Conservation (phyloP, 2,888 invertebrate genomes). For the Eristalis pertinax region DNA sequence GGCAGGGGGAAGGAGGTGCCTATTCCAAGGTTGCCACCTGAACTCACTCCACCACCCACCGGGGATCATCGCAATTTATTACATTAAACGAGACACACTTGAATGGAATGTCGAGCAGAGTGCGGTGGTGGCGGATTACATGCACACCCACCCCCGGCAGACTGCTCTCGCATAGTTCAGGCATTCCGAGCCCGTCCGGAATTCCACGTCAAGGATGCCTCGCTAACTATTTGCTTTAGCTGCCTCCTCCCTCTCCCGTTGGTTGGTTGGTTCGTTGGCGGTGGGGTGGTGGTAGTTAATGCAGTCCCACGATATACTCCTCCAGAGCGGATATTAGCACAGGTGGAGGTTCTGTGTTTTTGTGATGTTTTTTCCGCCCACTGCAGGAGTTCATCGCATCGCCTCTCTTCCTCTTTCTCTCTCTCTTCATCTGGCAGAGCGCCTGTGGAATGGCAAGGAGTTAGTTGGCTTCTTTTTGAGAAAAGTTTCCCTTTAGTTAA, state of each 20-base stretch:
- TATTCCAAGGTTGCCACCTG: slow-evolving; percentile 25
- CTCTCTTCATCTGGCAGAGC: slow-evolving; percentile 30
- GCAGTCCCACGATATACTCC: slow-evolving; percentile 60
- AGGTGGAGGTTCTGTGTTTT: slow-evolving; percentile 63
- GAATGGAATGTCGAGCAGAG: slow-evolving; percentile 45
- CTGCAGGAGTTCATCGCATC: not conserved
- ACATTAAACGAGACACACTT: slow-evolving; percentile 62
- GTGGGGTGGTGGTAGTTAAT: slow-evolving; percentile 48
- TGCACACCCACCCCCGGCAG: not conserved
- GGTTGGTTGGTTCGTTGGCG: not conserved
- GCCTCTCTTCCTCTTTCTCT: not conserved
- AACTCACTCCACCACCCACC: not conserved
- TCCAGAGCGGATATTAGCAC: slow-evolving; percentile 65
- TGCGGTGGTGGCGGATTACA: slow-evolving; percentile 30
- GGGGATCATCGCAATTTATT: slow-evolving; percentile 53
- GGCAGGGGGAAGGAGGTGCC: not conserved
- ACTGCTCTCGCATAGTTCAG: slow-evolving; percentile 61
- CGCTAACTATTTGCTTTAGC: slow-evolving; percentile 41
- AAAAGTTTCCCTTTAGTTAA: slow-evolving; percentile 62
- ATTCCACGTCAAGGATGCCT: slow-evolving; percentile 53
- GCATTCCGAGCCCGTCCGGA: slow-evolving; percentile 52
- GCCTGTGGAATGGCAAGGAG: slow-evolving; percentile 63
- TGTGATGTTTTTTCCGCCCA: slow-evolving; percentile 1
- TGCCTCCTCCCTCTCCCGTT: not conserved
- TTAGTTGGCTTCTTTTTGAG: slow-evolving; percentile 64